These are phyloP conservation scores for Eupithecia subfuscata DNA, from an alignment of 2,888 invertebrate species.

Conservation along the genomic window DNA sequence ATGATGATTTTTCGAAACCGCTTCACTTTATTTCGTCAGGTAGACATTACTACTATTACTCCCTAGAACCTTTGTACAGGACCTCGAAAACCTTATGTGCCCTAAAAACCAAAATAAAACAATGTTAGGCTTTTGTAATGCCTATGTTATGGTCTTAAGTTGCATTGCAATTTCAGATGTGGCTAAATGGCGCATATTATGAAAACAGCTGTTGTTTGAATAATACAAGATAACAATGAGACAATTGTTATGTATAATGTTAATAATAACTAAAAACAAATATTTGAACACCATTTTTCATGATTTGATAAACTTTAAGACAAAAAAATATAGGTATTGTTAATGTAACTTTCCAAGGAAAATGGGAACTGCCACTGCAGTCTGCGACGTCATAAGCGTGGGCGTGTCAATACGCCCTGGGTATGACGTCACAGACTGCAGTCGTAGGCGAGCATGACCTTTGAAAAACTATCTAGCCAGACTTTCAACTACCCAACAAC, in stretches of 20 bases:
- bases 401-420: constrained; percentile 15
- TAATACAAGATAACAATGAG: not conserved
- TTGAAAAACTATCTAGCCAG: not conserved
- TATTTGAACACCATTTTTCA: not conserved
- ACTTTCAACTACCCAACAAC: not conserved
- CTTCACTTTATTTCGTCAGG: not conserved
- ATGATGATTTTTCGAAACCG: not conserved
- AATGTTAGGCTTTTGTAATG: not conserved
- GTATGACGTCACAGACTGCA: constrained; percentile 31
- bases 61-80: not conserved
- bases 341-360: not conserved
- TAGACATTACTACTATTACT: not conserved
- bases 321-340: not conserved
- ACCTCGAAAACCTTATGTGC: not conserved
- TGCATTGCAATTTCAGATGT: not conserved
- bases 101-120: not conserved
- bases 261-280: not conserved
- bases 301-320: not conserved
- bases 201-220: constrained; percentile 1
- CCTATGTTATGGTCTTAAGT: not conserved
- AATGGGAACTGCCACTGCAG: constrained; percentile 18
- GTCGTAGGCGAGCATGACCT: constrained; percentile 9
- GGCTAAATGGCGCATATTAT: not conserved
- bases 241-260: not conserved
- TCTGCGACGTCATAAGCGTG: not conserved